Base-by-base conservation (phyloP, 2,797 vertebrate genomes). In the Psittacula echo region DNA sequence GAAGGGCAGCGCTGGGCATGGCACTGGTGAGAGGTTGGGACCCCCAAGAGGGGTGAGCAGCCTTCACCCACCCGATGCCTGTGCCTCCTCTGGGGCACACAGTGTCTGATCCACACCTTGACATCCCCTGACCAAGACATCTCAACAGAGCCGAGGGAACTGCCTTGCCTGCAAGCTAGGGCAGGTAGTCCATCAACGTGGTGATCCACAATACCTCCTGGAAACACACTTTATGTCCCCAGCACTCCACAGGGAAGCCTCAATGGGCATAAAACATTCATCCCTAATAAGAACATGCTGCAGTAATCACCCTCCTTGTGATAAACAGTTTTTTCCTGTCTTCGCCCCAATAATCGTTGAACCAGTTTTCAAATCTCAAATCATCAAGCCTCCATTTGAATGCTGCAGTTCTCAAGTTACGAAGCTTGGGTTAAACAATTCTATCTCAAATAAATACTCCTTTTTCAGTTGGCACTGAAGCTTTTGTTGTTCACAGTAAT, bases 351-450 rank as follows among this genome's bases (percentile, higher is more conserved):
- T 76, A 94, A 94, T 96, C 87, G 90, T 96, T 97, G 97, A 97
- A 96, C 90, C 92, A 86, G 50, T 96, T 97, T 89, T 97, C 92
- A 96, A 97, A 98, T 96, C 92, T 90, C 94, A 97, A 16, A 34
- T 93, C 97, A 94, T 95, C 91, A 91, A 93, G 94, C 90, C 85
- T 95, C 85, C 82, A 42, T 94, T 85, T 65, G 85, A 96, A 91
- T 66, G 11, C 29, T 70, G 80, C 39, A 34, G 42, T 89, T 94
- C 93, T 97, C 65, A 53, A 94, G 91, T 97, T 96, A 95, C 87
- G 91, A 97, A 96, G 96, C 93, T 94, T 96, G 90, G 95, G 89
- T 98, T 98, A 98, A 98, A 96, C 92, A 97, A 97, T 92, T 95
- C 54, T 94, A 87, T 95, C 97, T 96, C 96, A 97, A 97, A 98